Percentiles rank a stretch among this genome's conserved stretches.
phyloP scores from a whole-genome alignment of 1,140 invertebrate genomes.

The Anoplophora glabripennis region DNA sequence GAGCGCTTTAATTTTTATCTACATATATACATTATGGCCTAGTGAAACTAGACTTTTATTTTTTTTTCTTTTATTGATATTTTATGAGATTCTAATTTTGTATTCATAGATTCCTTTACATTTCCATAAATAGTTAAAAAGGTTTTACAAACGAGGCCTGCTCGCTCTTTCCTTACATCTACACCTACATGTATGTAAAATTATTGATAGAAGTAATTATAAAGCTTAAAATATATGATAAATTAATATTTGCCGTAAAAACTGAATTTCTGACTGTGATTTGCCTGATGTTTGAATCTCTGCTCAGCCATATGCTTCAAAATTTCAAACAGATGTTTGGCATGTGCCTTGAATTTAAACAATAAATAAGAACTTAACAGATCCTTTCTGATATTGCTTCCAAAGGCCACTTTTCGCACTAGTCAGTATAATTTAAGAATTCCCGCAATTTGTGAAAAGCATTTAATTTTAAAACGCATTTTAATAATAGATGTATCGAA shows the following conservation, averaged over 20 bases:
- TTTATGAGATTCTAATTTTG: no score
- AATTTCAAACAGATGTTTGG: conserved; percentile 21
- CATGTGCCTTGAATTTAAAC: conserved; percentile 22
- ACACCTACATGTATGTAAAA: neutral
- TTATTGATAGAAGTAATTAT: neutral
- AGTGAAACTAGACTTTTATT: no score
- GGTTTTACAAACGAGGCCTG: neutral
- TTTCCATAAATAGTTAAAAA: conserved; percentile 7
- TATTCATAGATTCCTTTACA: conserved; percentile 8
- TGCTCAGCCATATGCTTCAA: neutral
- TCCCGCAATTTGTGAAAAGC: no score
- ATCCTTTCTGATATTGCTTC: conserved; percentile 1
- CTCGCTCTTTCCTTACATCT: neutral
- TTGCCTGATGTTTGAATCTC: neutral
- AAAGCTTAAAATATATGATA: neutral
- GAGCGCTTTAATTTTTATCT: no score
- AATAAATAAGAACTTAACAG: neutral
- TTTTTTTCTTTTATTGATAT: no score
- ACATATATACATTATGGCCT: no score
- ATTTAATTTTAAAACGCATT: no score
- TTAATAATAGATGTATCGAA: no score
- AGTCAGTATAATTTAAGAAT: no score
- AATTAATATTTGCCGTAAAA: neutral
- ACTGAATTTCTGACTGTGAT: neutral
- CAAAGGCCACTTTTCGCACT: no score